Percentiles rank a stretch among this genome's conserved stretches.
Evolutionary conservation across 2,113 vertebrate genomes (phyloP).

Genomic region (Chamaetylas fuelleborni): DNA sequence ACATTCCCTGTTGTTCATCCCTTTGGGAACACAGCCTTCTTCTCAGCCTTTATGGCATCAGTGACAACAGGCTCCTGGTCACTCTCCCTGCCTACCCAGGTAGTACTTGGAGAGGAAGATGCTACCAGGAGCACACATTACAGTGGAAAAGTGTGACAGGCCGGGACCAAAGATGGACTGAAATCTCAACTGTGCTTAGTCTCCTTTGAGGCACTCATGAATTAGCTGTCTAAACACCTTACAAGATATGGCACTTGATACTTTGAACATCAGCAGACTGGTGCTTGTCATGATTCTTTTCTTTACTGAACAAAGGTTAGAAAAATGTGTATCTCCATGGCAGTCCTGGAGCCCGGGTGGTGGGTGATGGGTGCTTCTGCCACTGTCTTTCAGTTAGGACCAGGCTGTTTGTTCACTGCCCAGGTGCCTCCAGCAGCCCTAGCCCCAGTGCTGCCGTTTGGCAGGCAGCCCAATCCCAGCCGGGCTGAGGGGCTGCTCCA

Average conservation of each 20-base stretch:
- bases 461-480: neutral
- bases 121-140: accelerated
- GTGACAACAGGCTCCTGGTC: neutral
- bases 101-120: neutral
- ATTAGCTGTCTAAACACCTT: neutral
- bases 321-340: neutral
- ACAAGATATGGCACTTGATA: neutral
- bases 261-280: neutral
- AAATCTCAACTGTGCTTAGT: neutral
- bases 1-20: accelerated
- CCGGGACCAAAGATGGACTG: neutral
- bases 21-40: neutral
- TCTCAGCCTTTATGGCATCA: neutral
- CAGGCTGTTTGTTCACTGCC: neutral
- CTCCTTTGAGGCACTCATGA: neutral
- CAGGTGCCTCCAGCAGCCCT: neutral
- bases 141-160: accelerated
- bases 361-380: neutral
- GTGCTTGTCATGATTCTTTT: neutral
- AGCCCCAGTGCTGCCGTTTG: neutral
- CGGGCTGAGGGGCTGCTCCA: neutral
- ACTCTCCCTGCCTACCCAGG: neutral
- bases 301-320: neutral
- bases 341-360: neutral
- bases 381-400: neutral